phyloP scores from a whole-genome alignment of 1,140 invertebrate species.

The Neotoxoptera formosana region DNA sequence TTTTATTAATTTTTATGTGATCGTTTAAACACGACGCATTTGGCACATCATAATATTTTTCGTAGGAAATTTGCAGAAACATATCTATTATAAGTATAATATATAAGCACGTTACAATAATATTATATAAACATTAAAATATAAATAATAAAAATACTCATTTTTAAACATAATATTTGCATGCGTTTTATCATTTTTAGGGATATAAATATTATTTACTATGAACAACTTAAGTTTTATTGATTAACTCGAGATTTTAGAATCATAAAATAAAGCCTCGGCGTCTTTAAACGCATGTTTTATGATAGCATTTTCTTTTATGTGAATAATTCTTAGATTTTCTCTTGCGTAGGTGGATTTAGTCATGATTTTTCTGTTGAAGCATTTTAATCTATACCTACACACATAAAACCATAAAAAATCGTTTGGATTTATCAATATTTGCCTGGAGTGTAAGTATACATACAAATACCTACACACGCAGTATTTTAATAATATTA shows the following conservation, averaged over 20 bases:
- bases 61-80: neutral
- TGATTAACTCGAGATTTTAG: neutral
- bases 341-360: neutral
- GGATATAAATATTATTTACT: neutral
- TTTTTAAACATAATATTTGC: neutral
- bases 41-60: neutral
- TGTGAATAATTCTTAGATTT: neutral
- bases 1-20: neutral
- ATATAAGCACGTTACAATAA: neutral
- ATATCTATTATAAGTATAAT: neutral
- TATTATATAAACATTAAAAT: neutral
- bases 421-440: slow-evolving; percentile 6
- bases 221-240: slow-evolving; percentile 9
- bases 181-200: neutral
- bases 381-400: neutral
- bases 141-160: neutral
- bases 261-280: slow-evolving; percentile 8
- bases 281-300: neutral
- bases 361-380: slow-evolving; percentile 4
- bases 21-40: neutral
- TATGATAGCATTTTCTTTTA: slow-evolving; percentile 11
- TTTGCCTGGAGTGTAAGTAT: neutral
- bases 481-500: neutral
- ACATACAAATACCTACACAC: neutral
- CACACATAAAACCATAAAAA: slow-evolving; percentile 29